Evolutionary conservation across 2,888 invertebrate species (phyloP), one percentile per base, ranked within the genome.

Genomic region (Phoronis australis): DNA sequence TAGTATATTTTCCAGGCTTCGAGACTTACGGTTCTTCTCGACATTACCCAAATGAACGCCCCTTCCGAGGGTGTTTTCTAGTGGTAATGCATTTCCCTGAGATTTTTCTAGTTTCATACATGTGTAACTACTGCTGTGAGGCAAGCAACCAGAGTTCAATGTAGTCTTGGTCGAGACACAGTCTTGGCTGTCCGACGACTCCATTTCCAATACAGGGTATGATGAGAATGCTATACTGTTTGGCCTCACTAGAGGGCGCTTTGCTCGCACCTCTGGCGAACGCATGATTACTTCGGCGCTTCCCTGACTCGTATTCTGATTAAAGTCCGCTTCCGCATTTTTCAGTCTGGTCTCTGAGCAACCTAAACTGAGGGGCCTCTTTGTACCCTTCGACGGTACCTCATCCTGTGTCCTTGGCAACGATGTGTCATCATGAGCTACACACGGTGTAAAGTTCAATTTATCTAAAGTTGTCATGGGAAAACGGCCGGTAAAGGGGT

Each of bases 221-320:
- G 67, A 62, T 12, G 73, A 72, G 56, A 72, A 72, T 22, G 74
- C 72, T 57, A 74, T 74, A 60, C 71, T 73, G 59, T 70, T 71
- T 20, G 74, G 74, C 47, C 74, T 54, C 38, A 66, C 68, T 42
- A 65, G 50, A 9, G 65, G 62, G 37, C 68, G 58, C 51, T 69
- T 71, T 37, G 65, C 64, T 45, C 63, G 63, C 42, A 60, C 61
- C 47, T 71, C 71, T 31, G 65, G 60, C 42, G 68, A 68, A 40
- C 72, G 54, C 35, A 68, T 52, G 20, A 61, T 64, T 15, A 68
- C 68, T 43, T 66, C 63, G 45, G 54, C 42, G 4, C 38, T 24
- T 12, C 38, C 45, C 9, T 52, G 47, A 37, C 47, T 54, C 9
- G 31, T 31, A 15, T 15, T 15, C 9, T 15, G 9, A 15, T 12